These are phyloP conservation scores for Gonocerus acuteangulatus DNA, from an alignment of 2,888 invertebrate genomes.

Conservation along the genomic window DNA sequence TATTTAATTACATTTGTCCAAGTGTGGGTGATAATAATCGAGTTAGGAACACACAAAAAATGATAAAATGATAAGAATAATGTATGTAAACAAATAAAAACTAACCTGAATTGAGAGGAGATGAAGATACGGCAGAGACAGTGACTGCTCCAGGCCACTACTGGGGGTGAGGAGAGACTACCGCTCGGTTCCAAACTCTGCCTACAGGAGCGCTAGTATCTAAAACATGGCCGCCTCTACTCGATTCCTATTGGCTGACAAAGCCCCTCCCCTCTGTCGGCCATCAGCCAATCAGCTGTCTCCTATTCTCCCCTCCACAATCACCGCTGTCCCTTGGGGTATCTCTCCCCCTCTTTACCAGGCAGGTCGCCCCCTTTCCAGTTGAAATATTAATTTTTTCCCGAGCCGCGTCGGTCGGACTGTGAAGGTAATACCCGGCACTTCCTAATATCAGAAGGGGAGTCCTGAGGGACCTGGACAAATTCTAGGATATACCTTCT, in stretches of 20 bases:
- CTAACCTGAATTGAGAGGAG: constrained; percentile 13
- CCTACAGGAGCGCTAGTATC: constrained; percentile 11
- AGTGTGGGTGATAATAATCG: too few species aligned
- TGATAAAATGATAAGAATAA: background rate
- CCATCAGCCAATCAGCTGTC: background rate
- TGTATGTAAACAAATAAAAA: background rate
- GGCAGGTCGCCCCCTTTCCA: background rate
- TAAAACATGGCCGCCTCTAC: constrained; percentile 6
- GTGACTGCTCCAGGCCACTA: constrained; percentile 18
- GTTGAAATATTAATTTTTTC: constrained; percentile 20
- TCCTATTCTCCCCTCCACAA: background rate
- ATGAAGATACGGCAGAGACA: background rate
- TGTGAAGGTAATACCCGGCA: background rate
- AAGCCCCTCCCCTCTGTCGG: background rate
- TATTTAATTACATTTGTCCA: too few species aligned
- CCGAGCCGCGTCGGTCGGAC: background rate
- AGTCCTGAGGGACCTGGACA: constrained; percentile 1
- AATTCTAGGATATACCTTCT: constrained; percentile 9
- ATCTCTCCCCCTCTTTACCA: background rate
- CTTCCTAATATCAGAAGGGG: constrained; percentile 13
- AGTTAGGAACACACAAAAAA: too few species aligned
- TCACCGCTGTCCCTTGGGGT: background rate
- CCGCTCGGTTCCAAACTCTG: constrained; percentile 1
- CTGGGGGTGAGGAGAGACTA: constrained; percentile 17
- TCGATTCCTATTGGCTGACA: background rate